These are phyloP conservation scores for Haplochromis vanheusdeni DNA, from an alignment of 2,113 vertebrate species.

Conservation along the genomic window DNA sequence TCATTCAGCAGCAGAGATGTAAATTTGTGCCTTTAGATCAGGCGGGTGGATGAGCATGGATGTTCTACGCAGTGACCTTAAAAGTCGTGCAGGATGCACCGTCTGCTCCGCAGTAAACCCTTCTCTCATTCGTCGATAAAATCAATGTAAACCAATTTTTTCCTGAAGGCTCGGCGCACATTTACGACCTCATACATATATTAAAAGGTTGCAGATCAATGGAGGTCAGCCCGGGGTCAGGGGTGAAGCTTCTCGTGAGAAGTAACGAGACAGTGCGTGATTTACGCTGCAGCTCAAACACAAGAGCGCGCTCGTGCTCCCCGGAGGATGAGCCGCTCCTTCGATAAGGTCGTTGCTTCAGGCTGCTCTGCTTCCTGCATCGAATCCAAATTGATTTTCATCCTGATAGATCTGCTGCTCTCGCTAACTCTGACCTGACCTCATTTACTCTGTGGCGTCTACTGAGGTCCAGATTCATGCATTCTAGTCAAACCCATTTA, in stretches of 20 bases:
- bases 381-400: not conserved
- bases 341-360: rapidly evolving
- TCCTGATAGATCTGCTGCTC: not conserved
- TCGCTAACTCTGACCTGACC: not conserved
- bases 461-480: rapidly evolving
- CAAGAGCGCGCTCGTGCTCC: not conserved
- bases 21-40: not conserved
- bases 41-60: not conserved
- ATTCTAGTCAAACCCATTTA: not conserved
- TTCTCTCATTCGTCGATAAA: not conserved
- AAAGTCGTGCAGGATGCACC: rapidly evolving
- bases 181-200: not conserved
- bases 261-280: not conserved
- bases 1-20: not conserved
- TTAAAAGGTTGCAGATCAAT: not conserved
- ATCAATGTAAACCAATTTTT: not conserved
- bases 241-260: not conserved
- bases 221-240: not conserved
- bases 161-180: not conserved
- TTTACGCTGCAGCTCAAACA: not conserved
- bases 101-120: not conserved
- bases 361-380: not conserved
- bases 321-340: not conserved
- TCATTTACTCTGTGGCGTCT: not conserved
- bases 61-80: not conserved